Percentiles rank a stretch among this genome's conserved stretches.
Conservation (phyloP, 2,888 invertebrate species). For the Branchellion lobata region DNA sequence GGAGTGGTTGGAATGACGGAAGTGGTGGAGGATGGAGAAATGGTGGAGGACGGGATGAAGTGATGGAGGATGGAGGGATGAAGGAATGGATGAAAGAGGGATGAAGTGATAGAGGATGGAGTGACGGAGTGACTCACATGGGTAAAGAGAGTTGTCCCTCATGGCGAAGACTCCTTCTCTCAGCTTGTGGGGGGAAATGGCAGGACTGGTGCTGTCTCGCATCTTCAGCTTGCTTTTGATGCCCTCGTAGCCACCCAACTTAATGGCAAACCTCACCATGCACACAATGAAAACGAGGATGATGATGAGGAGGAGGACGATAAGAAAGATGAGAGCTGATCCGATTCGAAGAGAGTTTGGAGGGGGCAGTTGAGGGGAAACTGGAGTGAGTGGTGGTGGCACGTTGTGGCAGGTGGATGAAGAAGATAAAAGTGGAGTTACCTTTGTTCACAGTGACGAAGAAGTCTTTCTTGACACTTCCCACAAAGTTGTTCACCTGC, state of each 20-base stretch:
- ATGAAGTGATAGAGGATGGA: no score
- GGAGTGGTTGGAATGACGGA: no score
- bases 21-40: no score
- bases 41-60: no score
- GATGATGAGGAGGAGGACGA: slow-evolving; percentile 3
- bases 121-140: background rate
- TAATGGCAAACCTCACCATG: background rate
- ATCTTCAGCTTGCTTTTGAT: background rate
- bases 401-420: no score
- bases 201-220: no score
- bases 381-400: no score
- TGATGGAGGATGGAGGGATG: background rate
- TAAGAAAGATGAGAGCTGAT: background rate
- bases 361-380: no score
- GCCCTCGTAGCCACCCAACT: background rate
- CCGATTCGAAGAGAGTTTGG: no score
- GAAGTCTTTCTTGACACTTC: background rate
- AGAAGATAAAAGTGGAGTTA: background rate
- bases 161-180: background rate
- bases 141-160: background rate
- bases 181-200: background rate
- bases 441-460: background rate
- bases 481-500: background rate
- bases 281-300: background rate
- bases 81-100: background rate